Percentiles rank a stretch among this genome's conserved stretches.
These are phyloP conservation scores for Willisornis vidua DNA, from an alignment of 2,113 vertebrate species.

Conservation along the genomic window DNA sequence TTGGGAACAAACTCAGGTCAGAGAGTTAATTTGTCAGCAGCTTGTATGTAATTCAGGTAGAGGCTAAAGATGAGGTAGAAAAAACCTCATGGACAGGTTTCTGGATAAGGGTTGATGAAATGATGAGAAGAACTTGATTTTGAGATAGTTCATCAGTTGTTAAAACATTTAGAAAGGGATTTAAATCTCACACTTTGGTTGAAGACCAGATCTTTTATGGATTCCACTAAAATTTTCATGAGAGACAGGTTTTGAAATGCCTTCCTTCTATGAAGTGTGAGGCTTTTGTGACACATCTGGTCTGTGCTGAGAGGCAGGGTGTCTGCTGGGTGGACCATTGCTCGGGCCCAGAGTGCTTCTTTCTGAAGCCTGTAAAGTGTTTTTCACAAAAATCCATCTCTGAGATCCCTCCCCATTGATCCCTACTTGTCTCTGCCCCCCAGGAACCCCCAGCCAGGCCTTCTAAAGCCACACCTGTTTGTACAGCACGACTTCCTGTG, in stretches of 20 bases:
- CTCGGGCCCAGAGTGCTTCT: neutral
- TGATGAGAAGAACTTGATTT: neutral
- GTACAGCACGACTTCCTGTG: neutral
- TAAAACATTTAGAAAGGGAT: neutral
- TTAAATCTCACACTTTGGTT: neutral
- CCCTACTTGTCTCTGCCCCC: neutral
- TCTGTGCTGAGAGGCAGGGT: rapidly evolving
- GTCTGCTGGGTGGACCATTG: neutral
- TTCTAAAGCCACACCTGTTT: neutral
- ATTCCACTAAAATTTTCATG: neutral
- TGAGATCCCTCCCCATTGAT: neutral
- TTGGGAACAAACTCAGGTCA: neutral
- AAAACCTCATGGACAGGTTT: neutral
- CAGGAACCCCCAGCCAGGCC: neutral
- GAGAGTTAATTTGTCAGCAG: neutral
- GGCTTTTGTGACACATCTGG: neutral
- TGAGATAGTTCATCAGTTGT: neutral
- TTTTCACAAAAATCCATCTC: neutral
- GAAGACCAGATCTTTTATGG: neutral
- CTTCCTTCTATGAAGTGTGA: neutral
- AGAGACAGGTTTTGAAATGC: neutral
- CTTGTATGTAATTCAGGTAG: neutral
- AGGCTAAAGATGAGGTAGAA: neutral
- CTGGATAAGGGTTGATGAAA: neutral
- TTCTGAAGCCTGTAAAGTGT: neutral